Base-by-base conservation (phyloP, 2,888 invertebrate genomes). In the Nemotelus nigrinus region DNA sequence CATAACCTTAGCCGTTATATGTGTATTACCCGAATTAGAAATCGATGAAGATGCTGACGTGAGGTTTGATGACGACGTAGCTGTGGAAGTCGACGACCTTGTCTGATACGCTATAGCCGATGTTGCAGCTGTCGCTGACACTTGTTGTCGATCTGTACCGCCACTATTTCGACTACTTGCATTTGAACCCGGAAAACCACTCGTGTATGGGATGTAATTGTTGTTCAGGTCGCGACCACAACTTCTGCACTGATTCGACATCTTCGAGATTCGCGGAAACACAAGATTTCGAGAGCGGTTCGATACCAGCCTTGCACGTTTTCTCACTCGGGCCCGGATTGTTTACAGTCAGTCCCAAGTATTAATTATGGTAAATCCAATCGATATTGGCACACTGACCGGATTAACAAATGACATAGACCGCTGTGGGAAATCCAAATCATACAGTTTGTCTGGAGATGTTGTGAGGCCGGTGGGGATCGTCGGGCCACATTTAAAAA, bases 1-100 rank as follows among this genome's bases (percentile, higher is more conserved):
- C 85, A 93, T 90, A 80, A 93, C 92, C 88, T 93, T 93, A 85
- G 93, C 92, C 82, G 92, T 92, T 85, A 93, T 90, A 88, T 93
- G 85, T 70, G 86, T 83, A 79, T 85, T 85, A 72, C 76, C 80
- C 75, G 80, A 78, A 57, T 79, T 76, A 79, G 79, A 77, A 53
- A 79, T 78, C 78, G 78, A 77, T 78, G 83, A 67, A 10, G 77
- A 82, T 50, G 83, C 80, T n/a, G 81, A 79, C 58, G 79, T 58
- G 44, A 68, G 75, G 6, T 57, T 67, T 39, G 44, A 65, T 41
- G 78, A 10, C 47, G 65, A 75, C 41, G 67, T 64, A 50, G 68
- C 53, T 47, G 82, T 79, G 58, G 81, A 81, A 71, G 80, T 80
- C 72, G 81, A 80, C 41, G 81, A 76, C 39, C 81, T 80, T 45